Evolutionary conservation across 2,113 vertebrate species (phyloP), one percentile per base, ranked within the genome.

Genomic region (Myxocyprinus asiaticus): DNA sequence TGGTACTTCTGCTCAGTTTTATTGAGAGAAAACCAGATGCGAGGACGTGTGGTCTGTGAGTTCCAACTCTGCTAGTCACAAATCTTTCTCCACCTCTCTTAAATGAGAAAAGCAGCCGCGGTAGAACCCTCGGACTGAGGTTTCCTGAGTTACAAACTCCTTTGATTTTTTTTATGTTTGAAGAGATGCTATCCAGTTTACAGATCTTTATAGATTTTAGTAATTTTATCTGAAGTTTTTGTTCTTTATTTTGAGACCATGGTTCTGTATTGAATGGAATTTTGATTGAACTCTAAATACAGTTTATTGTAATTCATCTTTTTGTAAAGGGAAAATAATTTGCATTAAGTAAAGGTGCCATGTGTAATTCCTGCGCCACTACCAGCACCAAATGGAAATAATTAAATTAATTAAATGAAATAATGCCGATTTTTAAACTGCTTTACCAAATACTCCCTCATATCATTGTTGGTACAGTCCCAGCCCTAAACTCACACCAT

Each of bases 1-100:
- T 22, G 10, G 6, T 14, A 17, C 5, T 67, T 10, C 69, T 77
- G 56, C 58, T 48, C 33, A 50, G 59, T 82, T 88, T 88, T 85
- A 88, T 81, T 78, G 76, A 77, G 12, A 12, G 6, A 50, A 89
- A 87, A 79, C 70, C 83, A 80, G 67, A 83, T 88, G 78, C 83
- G 84, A 72, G 64, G 76, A 73, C 14, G 42, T 76, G 74, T 79
- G 72, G 77, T 83, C 67, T 77, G 77, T 65, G 67, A 43, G 64
- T 64, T 84, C 50, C 56, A 80, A 83, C 67, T 55, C 7, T 4
- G 59, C 50, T 63, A 61, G 74, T 78, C 82, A 58, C 83, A 86
- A 81, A 85, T 76, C 70, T 82, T 50, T 80, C 65, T 43, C 66
- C 11, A 5, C 58, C 78, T 50, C 64, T 14, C 69, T 48, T 77